A percentile compares a stretch with the other conserved stretches of the same genome.
phyloP scores from a whole-genome alignment of 2,888 invertebrate species.

The Stenodema calcarata region DNA sequence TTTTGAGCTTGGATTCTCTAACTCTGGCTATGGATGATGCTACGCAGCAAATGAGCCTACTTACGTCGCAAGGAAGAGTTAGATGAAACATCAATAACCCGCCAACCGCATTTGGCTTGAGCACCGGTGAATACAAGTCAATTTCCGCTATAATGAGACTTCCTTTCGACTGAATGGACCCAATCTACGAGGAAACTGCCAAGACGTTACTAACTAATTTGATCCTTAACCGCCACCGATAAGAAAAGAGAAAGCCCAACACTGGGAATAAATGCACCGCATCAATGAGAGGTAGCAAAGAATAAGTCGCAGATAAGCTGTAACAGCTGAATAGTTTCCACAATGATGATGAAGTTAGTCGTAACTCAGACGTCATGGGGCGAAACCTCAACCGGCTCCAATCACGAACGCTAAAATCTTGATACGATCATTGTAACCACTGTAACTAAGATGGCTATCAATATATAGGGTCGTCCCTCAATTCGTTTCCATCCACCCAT shows the following conservation, averaged over 20 bases:
- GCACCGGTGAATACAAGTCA: slow-evolving; percentile 37
- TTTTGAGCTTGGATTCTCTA: too few relatives aligned
- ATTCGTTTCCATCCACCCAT: background rate
- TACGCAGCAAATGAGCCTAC: background rate
- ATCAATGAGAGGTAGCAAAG: background rate
- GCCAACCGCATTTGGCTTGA: slow-evolving; percentile 1
- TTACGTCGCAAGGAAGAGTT: background rate
- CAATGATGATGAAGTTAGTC: background rate
- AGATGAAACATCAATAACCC: slow-evolving; percentile 3
- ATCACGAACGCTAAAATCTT: background rate
- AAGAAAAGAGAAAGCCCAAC: background rate
- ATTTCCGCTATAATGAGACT: slow-evolving; percentile 35
- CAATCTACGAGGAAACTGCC: slow-evolving; percentile 36
- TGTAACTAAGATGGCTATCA: background rate
- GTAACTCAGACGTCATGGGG: background rate
- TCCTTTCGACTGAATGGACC: slow-evolving; percentile 33
- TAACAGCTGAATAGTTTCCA: background rate
- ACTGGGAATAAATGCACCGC: background rate
- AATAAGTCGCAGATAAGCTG: background rate
- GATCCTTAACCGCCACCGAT: background rate
- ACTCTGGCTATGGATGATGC: background rate
- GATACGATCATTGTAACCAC: background rate
- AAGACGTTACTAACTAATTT: slow-evolving; percentile 34
- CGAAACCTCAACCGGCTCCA: slow-evolving; percentile 1
- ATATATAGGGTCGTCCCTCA: background rate